Evolutionary conservation across 2,113 vertebrate genomes (phyloP).

Genomic region (Myiozetetes cayanensis): DNA sequence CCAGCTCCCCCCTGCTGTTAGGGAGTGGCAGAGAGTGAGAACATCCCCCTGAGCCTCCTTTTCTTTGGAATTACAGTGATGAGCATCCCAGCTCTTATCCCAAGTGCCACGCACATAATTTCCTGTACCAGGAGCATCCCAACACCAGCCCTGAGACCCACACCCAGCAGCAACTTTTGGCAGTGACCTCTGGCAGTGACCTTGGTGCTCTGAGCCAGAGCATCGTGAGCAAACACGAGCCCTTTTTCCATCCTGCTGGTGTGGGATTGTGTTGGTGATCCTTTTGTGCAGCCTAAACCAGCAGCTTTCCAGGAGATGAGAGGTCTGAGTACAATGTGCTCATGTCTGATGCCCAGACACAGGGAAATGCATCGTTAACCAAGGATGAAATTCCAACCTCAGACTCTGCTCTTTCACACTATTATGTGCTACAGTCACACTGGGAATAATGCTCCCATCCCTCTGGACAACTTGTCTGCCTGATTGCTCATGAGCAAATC

Average conservation of each 20-base stretch:
- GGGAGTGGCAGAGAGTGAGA: not conserved
- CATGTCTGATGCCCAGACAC: not conserved
- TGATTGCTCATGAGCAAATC: not conserved
- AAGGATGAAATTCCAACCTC: not conserved
- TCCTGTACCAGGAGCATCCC: not conserved
- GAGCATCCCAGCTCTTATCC: not conserved
- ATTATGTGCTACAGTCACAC: not conserved
- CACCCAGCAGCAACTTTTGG: not conserved
- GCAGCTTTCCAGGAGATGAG: not conserved
- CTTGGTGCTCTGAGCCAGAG: accelerated
- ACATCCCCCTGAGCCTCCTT: not conserved
- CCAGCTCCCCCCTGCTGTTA: not conserved
- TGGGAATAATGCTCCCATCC: not conserved
- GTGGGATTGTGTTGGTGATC: too few species aligned
- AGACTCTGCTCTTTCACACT: not conserved
- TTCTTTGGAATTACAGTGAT: not conserved
- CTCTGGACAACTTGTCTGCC: not conserved
- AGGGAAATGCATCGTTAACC: not conserved
- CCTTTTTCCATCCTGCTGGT: not conserved
- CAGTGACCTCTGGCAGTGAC: not conserved
- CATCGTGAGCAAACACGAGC: accelerated
- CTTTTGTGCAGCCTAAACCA: not conserved
- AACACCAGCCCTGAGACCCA: not conserved
- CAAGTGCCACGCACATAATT: not conserved
- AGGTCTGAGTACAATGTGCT: not conserved